phyloP scores from a whole-genome alignment of 2,888 invertebrate genomes.

The Cataglyphis albicans region DNA sequence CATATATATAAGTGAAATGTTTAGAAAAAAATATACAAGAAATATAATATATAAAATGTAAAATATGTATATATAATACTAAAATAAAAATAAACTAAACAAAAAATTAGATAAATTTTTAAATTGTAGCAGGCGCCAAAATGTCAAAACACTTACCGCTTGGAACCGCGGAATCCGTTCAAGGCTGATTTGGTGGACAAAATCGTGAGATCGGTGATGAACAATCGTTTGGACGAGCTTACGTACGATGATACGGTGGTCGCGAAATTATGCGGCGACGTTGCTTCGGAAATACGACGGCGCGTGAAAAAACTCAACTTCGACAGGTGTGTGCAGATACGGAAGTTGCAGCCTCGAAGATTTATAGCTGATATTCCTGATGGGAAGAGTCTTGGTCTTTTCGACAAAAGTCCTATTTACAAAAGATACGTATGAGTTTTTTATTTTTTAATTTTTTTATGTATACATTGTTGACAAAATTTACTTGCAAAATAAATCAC shows the following conservation, averaged over 20 bases:
- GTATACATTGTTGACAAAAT: neutral
- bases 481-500: neutral
- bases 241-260: conserved; percentile 89
- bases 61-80: neutral
- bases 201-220: conserved; percentile 88
- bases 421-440: neutral
- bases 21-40: neutral
- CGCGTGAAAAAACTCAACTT: conserved; percentile 89
- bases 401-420: neutral
- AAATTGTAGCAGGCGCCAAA: conserved; percentile 79
- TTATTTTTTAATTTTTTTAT: neutral
- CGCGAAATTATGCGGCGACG: conserved; percentile 87
- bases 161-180: conserved; percentile 89
- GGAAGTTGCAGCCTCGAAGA: neutral
- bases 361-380: neutral
- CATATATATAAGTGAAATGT: neutral
- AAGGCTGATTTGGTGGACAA: conserved; percentile 88
- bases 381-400: neutral
- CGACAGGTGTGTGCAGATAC: conserved; percentile 88
- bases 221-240: conserved; percentile 88
- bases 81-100: neutral
- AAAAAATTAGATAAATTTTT: neutral
- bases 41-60: neutral
- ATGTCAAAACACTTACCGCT: conserved; percentile 89
- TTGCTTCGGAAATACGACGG: conserved; percentile 88